Evolutionary conservation across 2,888 invertebrate species (phyloP), one percentile per base, ranked within the genome.

Genomic region (Phengaris alcon): DNA sequence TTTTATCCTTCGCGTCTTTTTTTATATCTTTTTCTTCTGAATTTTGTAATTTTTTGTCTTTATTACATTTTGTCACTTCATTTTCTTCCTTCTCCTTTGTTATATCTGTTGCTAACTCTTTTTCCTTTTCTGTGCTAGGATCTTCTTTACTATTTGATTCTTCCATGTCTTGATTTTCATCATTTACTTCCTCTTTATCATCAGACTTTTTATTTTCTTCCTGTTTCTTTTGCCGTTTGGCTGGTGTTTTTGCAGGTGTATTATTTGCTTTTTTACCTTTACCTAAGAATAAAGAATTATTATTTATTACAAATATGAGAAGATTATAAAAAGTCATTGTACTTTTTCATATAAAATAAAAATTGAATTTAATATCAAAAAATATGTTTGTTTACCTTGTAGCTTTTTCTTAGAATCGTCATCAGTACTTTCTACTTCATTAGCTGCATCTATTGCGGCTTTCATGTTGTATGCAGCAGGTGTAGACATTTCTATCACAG

Each of bases 191-290:
- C 64, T 77, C 75, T 73, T 78, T 77, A 44, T 76, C 78, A 46
- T 79, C 76, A 13, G 83, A 84, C 77, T 86, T 86, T 3, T 88
- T 87, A 68, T 88, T 87, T 68, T 84, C 81, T 59, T 84, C 83
- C 79, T 81, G 83, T 78, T 87, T 90, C 80, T 88, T 86, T 73
- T 90, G 90, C 5, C 92, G 83, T 78, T 91, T 92, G 0, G 84
- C 68, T 3, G 86, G 81, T 3, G 85, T 80, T 81, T 89, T 84
- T 46, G 80, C 68, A 46, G 85, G 84, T 0, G 86, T 85, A 77
- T 69, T 86, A 78, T 84, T 85, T 0, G 84, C 74, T 87, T 91
- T 82, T 86, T 92, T 79, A 81, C 74, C 81, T 88, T 90, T 55
- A 75, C 76, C 83, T 82, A 74, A 12, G 80, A 80, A 46, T 74